phyloP scores from a whole-genome alignment of 2,888 invertebrate species.

The Drepana falcataria region DNA sequence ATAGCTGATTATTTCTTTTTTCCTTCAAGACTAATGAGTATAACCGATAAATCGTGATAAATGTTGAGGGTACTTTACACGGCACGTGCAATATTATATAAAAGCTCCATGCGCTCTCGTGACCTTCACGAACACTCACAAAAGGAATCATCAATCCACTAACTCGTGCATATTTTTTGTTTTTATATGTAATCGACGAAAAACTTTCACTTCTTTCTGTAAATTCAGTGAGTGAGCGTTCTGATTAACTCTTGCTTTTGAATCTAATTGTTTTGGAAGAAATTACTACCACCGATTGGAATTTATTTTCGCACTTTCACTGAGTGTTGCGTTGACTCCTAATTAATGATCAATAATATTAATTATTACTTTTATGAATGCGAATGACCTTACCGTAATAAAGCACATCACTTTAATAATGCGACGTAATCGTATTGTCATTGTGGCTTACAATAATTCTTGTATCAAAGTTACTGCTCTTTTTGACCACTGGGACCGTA shows the following conservation, averaged over 20 bases:
- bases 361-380: conserved; percentile 6
- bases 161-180: conserved; percentile 31
- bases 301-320: conserved; percentile 44
- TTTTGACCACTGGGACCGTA: conserved; percentile 44
- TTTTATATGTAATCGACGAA: conserved; percentile 36
- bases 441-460: conserved; percentile 32
- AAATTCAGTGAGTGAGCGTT: conserved; percentile 43
- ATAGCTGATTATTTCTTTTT: conserved; percentile 8
- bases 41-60: conserved; percentile 7
- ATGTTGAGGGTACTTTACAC: background rate
- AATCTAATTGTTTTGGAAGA: conserved; percentile 34
- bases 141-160: conserved; percentile 30
- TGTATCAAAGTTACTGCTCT: conserved; percentile 36
- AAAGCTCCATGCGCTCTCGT: conserved; percentile 25
- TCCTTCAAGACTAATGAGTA: no score
- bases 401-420: conserved; percentile 35
- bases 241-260: conserved; percentile 49
- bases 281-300: conserved; percentile 16
- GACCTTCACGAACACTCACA: conserved; percentile 41
- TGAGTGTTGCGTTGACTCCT: conserved; percentile 22
- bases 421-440: conserved; percentile 28
- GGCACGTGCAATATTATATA: conserved; percentile 14
- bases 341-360: conserved; percentile 6
- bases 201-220: conserved; percentile 59
- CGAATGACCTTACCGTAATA: conserved; percentile 31